phyloP scores from a whole-genome alignment of 2,797 vertebrate genomes.

The Rousettus madagascariensis region DNA sequence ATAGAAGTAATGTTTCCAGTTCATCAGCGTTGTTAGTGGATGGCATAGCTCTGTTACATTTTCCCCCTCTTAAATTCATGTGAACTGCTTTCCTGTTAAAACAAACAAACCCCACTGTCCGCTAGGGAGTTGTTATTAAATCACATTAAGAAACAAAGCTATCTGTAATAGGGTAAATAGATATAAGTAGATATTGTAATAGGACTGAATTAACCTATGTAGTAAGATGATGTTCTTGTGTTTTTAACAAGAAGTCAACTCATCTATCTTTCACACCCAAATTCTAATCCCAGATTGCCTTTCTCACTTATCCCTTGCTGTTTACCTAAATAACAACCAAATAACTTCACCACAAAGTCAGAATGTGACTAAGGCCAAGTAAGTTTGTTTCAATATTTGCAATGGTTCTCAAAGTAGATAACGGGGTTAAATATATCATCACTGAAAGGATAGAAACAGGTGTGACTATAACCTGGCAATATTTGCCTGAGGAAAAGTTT shows the following conservation, averaged over 20 bases:
- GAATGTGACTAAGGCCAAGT: slow-evolving; percentile 27
- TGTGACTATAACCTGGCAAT: background rate
- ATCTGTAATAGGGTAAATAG: background rate
- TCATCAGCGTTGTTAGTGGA: background rate
- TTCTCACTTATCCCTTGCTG: background rate
- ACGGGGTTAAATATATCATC: background rate
- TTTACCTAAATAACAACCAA: background rate
- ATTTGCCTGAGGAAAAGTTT: background rate
- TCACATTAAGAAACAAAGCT: slow-evolving; percentile 32
- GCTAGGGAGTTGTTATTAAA: background rate
- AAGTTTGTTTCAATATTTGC: slow-evolving; percentile 34
- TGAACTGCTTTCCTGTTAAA: background rate
- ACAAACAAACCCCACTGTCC: background rate
- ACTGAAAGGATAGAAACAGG: background rate
- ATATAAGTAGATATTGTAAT: background rate
- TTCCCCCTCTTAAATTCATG: background rate
- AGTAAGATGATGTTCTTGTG: background rate
- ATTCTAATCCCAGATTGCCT: slow-evolving; percentile 39
- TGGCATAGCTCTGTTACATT: background rate
- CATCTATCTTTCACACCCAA: background rate
- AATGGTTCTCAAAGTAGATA: slow-evolving; percentile 36
- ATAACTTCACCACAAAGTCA: slow-evolving; percentile 26
- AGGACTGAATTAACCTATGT: background rate
- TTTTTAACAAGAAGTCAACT: slow-evolving; percentile 8
- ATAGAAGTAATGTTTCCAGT: background rate